These are phyloP conservation scores for Drosophila hawaiiensis DNA, from an alignment of 2,888 invertebrate species.

Conservation along the genomic window DNA sequence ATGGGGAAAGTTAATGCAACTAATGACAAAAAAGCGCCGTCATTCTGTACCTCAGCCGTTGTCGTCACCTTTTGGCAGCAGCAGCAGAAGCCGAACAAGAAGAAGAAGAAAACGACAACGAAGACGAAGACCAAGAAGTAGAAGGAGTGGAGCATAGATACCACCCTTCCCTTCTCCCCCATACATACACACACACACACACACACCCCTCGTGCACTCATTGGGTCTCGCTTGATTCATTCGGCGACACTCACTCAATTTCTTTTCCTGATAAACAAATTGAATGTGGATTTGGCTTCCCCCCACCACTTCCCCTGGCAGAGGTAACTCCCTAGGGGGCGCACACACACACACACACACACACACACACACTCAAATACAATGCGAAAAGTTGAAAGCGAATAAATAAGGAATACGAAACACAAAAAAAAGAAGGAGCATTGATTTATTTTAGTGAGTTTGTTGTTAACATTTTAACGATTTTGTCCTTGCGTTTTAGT, in stretches of 20 bases:
- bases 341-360: slow-evolving; percentile 23
- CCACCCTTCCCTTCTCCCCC: accelerated
- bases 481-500: slow-evolving; percentile 80
- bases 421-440: slow-evolving; percentile 59
- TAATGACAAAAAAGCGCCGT: slow-evolving; percentile 71
- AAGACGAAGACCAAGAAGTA: not conserved
- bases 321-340: slow-evolving; percentile 40
- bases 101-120: not conserved
- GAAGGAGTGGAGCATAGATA: slow-evolving; percentile 2
- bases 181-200: not conserved
- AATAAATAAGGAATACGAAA: slow-evolving; percentile 68
- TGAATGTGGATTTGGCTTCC: slow-evolving; percentile 76
- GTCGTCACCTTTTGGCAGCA: slow-evolving; percentile 43
- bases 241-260: slow-evolving; percentile 80
- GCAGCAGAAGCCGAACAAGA: not conserved
- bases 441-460: slow-evolving; percentile 78
- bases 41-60: slow-evolving; percentile 38
- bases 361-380: slow-evolving; percentile 19
- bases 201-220: not conserved
- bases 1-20: slow-evolving; percentile 76
- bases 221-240: slow-evolving; percentile 68
- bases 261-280: slow-evolving; percentile 83
- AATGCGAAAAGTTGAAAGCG: slow-evolving; percentile 71
- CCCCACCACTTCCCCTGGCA: not conserved
- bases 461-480: slow-evolving; percentile 82